Conservation (phyloP, 2,797 vertebrate species). For the Pyrocephalus nanus region DNA sequence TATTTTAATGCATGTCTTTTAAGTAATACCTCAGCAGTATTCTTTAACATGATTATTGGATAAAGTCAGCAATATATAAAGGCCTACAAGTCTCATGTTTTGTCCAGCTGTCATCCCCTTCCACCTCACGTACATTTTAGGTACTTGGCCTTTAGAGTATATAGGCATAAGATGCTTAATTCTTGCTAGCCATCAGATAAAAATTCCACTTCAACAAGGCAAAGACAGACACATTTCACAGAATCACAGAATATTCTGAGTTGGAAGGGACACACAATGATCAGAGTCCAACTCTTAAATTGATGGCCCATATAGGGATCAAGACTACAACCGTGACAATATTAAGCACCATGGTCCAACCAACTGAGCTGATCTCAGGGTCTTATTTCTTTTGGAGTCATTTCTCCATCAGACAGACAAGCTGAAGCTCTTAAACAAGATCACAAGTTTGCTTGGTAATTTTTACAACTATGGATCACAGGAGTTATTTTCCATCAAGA, state of each 20-base stretch:
- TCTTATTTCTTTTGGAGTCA: neutral
- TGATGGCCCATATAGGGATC: neutral
- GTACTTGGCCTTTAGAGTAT: rapidly evolving
- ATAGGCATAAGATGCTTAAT: neutral
- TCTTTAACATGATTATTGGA: neutral
- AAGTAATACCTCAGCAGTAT: neutral
- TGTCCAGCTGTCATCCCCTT: neutral
- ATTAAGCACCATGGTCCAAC: neutral
- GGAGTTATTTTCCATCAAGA: neutral
- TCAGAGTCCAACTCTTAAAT: neutral
- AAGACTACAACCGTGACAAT: neutral
- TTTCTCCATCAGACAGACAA: neutral
- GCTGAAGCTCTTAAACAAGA: neutral
- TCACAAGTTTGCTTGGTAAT: neutral
- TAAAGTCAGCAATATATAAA: neutral
- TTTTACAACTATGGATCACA: neutral
- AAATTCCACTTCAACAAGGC: neutral
- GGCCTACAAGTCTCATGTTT: neutral
- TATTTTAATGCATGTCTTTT: neutral
- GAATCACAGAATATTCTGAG: neutral
- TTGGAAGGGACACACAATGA: neutral
- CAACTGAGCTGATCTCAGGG: neutral
- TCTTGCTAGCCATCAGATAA: neutral
- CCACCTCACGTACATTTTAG: neutral
- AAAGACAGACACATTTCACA: neutral